Base-by-base conservation (phyloP, 53 echinoderm and acorn worm species). In the Astropecten irregularis region DNA sequence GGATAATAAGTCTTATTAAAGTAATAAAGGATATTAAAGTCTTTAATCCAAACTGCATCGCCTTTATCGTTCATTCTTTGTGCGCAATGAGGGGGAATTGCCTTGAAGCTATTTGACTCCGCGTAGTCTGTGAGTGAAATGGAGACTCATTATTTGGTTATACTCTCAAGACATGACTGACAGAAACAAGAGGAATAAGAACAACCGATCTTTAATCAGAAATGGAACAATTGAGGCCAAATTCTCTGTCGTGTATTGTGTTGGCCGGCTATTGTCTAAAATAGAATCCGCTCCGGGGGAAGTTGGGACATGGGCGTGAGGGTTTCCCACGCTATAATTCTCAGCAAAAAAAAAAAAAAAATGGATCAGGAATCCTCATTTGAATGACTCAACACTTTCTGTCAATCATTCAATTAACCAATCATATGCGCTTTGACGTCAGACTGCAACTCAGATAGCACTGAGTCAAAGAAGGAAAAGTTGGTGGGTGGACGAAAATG, bases 81-180 rank as follows among this genome's bases (percentile, higher is more conserved):
- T 51, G 51, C 3, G 26, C 11, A 20, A 31, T 9, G 33, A 49
- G 32, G 25, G 79, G 31, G 62, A 20, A 48, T 27, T 71, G 18
- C n/a, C 31, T 31, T 44, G 35, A 60, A 60, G 77, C 77, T 48
- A 19, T 42, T 5, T n/a, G 77, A 61, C 77, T 79, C 79, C 79
- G 28, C 40, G 16, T 28, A 38, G 77, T 60, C 77, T 79, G 61
- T 23, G 46, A 42, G 56, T n/a, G 4, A 42, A 61, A 23, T 49
- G 58, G 56, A 76, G 56, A 42, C 56, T 36, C 55, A 2, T 9
- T 14, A 58, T 26, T 21, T 21, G n/a, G n/a, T n/a, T n/a, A n/a
- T n/a, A n/a, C n/a, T n/a, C 0, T 3, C 21, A 23, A 27, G 47
- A 15, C 39, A 36, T 65, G 47, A 68, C 44, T 46, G 44, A 68